A percentile compares a stretch with the other conserved stretches of the same genome.
Evolutionary conservation across 2,888 invertebrate species (phyloP).

Genomic region (Oasisia sp.): DNA sequence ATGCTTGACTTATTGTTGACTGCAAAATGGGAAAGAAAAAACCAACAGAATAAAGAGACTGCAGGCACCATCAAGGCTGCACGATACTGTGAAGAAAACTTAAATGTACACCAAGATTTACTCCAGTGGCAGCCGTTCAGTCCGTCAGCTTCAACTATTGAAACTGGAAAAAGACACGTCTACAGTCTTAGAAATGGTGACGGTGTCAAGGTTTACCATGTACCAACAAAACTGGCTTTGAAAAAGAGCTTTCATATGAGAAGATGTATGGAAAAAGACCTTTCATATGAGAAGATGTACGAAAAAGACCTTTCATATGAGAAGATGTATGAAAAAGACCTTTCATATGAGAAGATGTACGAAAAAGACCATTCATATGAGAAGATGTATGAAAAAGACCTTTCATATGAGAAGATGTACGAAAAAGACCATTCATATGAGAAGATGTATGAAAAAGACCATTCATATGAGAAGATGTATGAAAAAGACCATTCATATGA

Average conservation of each 20-base stretch:
- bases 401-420: background rate
- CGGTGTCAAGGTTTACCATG: background rate
- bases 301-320: background rate
- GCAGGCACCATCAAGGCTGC: background rate
- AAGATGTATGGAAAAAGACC: background rate
- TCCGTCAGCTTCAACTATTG: slow-evolving; percentile 18
- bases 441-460: background rate
- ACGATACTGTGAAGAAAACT: slow-evolving; percentile 17
- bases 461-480: background rate
- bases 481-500: background rate
- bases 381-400: background rate
- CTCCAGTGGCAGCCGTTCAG: slow-evolving; percentile 21
- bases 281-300: slow-evolving; percentile 5
- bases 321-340: background rate
- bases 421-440: background rate
- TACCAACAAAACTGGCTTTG: background rate
- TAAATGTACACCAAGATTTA: slow-evolving; percentile 13
- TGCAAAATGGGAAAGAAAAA: background rate
- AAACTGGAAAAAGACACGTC: slow-evolving; percentile 7
- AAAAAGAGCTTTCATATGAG: slow-evolving; percentile 13
- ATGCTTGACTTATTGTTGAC: background rate
- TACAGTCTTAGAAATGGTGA: slow-evolving; percentile 17
- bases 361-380: background rate
- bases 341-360: slow-evolving; percentile 5
- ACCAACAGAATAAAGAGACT: slow-evolving; percentile 19